These are phyloP conservation scores for Papilio demoleus DNA, from an alignment of 2,888 invertebrate species.

Conservation along the genomic window DNA sequence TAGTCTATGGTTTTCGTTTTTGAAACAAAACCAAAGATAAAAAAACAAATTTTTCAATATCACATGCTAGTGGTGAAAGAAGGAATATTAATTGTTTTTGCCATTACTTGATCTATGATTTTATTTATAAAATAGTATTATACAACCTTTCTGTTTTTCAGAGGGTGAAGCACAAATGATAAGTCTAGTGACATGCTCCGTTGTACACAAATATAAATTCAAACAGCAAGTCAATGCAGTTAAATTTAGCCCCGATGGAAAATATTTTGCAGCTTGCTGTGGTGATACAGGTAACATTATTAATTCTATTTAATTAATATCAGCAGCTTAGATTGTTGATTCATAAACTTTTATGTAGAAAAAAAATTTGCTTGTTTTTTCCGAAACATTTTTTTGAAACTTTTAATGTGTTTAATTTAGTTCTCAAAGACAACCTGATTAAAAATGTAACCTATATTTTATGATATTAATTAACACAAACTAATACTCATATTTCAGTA, in stretches of 20 bases:
- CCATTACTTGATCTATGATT: too few relatives aligned
- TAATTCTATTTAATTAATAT: background rate
- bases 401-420: too few relatives aligned
- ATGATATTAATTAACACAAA: background rate
- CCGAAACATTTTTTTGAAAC: too few relatives aligned
- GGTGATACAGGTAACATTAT: constrained; percentile 87
- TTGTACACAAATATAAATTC: constrained; percentile 93
- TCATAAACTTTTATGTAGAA: too few relatives aligned
- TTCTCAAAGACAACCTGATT: too few relatives aligned
- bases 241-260: constrained; percentile 97
- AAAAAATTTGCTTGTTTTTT: too few relatives aligned
- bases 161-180: constrained; percentile 93
- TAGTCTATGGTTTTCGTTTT: too few relatives aligned
- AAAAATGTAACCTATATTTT: background rate
- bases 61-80: too few relatives aligned
- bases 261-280: constrained; percentile 95
- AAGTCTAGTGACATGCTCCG: constrained; percentile 91
- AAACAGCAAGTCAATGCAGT: constrained; percentile 89
- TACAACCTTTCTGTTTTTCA: constrained; percentile 65
- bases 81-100: too few relatives aligned
- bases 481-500: constrained; percentile 78
- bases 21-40: too few relatives aligned
- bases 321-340: background rate
- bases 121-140: too few relatives aligned
- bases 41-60: too few relatives aligned